A percentile compares a stretch with the other conserved stretches of the same genome.
These are phyloP conservation scores for Lasiurus cinereus DNA, from an alignment of 2,113 vertebrate genomes.

Conservation along the genomic window DNA sequence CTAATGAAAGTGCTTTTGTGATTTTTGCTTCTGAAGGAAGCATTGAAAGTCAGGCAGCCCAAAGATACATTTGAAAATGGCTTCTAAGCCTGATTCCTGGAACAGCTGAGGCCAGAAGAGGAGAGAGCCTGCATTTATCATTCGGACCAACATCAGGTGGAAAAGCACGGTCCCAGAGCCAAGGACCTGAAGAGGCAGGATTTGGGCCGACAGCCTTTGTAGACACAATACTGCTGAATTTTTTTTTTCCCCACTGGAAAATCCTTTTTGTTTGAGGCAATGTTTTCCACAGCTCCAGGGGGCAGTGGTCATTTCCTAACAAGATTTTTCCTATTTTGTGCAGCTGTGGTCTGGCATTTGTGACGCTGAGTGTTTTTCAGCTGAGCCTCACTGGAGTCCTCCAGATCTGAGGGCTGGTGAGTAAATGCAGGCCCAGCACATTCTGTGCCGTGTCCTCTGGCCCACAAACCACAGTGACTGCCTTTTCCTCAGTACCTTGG, in stretches of 20 bases:
- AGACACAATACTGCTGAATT: conserved; percentile 77
- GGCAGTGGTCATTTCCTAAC: conserved; percentile 78
- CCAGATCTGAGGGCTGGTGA: neutral
- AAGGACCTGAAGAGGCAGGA: conserved; percentile 7
- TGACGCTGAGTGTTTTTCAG: conserved; percentile 37
- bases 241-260: conserved; percentile 78
- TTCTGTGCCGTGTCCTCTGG: neutral
- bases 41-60: neutral
- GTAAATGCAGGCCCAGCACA: neutral
- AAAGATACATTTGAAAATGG: conserved; percentile 60
- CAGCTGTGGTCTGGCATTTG: conserved; percentile 81
- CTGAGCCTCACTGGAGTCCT: neutral
- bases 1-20: conserved; percentile 45
- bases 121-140: conserved; percentile 61
- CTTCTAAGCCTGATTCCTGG: conserved; percentile 58
- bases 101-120: conserved; percentile 36
- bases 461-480: neutral
- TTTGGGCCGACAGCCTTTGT: conserved; percentile 47
- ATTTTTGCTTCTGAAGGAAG: conserved; percentile 38
- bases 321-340: conserved; percentile 78
- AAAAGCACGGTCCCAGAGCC: conserved; percentile 50
- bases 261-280: conserved; percentile 76
- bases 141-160: neutral
- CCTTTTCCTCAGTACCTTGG: neutral
- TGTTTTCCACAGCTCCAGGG: conserved; percentile 81